These are phyloP conservation scores for Arrhopalites spinosus DNA, from an alignment of 2,888 invertebrate species.

Conservation along the genomic window DNA sequence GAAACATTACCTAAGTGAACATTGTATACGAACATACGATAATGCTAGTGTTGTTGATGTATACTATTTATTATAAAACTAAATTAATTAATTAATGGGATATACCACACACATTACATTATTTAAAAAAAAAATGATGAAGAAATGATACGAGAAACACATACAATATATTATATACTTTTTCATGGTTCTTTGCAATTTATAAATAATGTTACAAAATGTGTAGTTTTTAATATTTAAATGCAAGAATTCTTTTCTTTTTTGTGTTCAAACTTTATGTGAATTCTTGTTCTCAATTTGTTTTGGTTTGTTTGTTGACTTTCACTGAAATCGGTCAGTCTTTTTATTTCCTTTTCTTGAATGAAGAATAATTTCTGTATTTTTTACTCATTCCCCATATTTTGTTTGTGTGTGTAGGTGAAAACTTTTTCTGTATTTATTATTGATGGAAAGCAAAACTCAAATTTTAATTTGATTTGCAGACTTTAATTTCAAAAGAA, in stretches of 20 bases:
- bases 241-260: background rate
- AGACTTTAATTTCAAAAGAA: too few relatives aligned
- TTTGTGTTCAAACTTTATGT: conserved; percentile 9
- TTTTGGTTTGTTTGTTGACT: background rate
- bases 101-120: conserved; percentile 11
- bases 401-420: background rate
- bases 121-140: too few relatives aligned
- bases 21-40: conserved; percentile 31
- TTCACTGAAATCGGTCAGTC: background rate
- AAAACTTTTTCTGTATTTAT: too few relatives aligned
- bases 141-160: background rate
- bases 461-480: too few relatives aligned
- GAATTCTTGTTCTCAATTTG: conserved; percentile 3
- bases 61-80: conserved; percentile 22
- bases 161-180: background rate
- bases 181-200: background rate
- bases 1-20: conserved; percentile 30
- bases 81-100: conserved; percentile 6
- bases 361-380: too few relatives aligned
- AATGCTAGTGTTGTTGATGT: conserved; percentile 32
- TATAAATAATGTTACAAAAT: background rate
- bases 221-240: too few relatives aligned
- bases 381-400: background rate
- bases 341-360: conserved; percentile 8
- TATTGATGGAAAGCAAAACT: too few relatives aligned